Percentiles rank a stretch among this genome's conserved stretches.
Conservation (phyloP, 1,140 invertebrate genomes). For the Bombus impatiens region DNA sequence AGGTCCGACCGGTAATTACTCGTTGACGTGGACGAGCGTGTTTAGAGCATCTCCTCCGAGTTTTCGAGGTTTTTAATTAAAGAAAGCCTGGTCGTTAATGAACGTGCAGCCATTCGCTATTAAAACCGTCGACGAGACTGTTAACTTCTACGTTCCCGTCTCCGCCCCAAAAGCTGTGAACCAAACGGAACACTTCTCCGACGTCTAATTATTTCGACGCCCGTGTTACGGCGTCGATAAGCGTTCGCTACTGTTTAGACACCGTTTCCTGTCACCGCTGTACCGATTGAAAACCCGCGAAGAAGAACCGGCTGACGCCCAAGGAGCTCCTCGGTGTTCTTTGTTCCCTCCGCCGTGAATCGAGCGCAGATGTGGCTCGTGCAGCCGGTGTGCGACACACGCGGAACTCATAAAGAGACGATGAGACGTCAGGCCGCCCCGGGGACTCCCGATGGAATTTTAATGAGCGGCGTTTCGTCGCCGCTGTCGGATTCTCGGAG, state of each 20-base stretch:
- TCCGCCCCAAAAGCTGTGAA: no score
- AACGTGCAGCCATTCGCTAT: slow-evolving; percentile 26
- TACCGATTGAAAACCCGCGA: slow-evolving; percentile 11
- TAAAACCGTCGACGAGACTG: slow-evolving; percentile 10
- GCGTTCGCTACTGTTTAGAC: slow-evolving; percentile 51
- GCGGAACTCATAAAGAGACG: slow-evolving; percentile 68
- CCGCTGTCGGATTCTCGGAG: slow-evolving; percentile 62
- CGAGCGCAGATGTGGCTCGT: slow-evolving; percentile 47
- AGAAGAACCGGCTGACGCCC: not conserved
- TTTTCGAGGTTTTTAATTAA: slow-evolving; percentile 57
- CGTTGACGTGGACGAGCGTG: slow-evolving; percentile 13
- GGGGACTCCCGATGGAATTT: slow-evolving; percentile 70
- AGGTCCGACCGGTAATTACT: slow-evolving; percentile 7
- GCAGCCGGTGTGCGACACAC: slow-evolving; percentile 54
- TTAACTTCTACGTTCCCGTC: not conserved
- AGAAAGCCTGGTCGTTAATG: slow-evolving; percentile 31
- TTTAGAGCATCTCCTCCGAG: slow-evolving; percentile 41
- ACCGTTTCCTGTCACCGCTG: slow-evolving; percentile 17
- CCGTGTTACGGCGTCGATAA: slow-evolving; percentile 26
- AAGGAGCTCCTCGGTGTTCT: not conserved
- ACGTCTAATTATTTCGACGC: slow-evolving; percentile 50
- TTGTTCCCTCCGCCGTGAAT: slow-evolving; percentile 24
- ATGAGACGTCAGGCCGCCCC: slow-evolving; percentile 34
- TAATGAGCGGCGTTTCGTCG: slow-evolving; percentile 72
- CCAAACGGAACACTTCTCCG: not conserved